Base-by-base conservation (phyloP, 2,888 invertebrate species). In the Plutella xylostella region DNA sequence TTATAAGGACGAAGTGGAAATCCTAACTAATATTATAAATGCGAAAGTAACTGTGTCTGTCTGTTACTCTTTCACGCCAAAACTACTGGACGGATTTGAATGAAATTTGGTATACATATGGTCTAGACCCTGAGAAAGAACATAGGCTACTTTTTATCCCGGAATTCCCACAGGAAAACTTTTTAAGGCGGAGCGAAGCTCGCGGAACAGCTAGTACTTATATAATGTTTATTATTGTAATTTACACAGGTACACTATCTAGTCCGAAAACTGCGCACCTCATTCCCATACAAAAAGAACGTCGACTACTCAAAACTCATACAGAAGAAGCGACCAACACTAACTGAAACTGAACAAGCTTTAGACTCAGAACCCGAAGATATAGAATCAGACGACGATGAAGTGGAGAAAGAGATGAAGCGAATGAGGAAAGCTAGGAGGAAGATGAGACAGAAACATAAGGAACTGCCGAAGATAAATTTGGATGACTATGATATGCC, bases 401-500 rank as follows among this genome's bases (percentile, higher is more conserved):
- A 80, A 66, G 28, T 28, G 28, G 28, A 28, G 28, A 86, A 80
- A 50, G 88, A 88, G 62, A 85, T 88, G 71, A 85, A 86, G 51
- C 77, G 86, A 42, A 83, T 86, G 0, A 80, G 88, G 37, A 86
- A 87, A 68, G 87, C 84, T 46, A 78, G 83, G 17, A 84, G 77
- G 48, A 88, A 85, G 61, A 79, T 87, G 35, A 88, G 86, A 52
- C 71, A 75, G 34, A 85, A 82, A n/a, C 61, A 68, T 9, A 80
- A 84, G 44, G 58, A 74, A 1, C 64, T 90, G 51, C 91, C 91
- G 0, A 85, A 87, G 55, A 87, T 93, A 25, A 89, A 93, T 70
- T 76, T 96, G 31, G 93, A 95, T 61, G 90, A 92, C 75, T 95
- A 90, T 56, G 89, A 90, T 44, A 75, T 92, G 56, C 94, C 93